These are phyloP conservation scores for Scaptodrosophila latifasciaeformis DNA, from an alignment of 2,888 invertebrate species.

Conservation along the genomic window DNA sequence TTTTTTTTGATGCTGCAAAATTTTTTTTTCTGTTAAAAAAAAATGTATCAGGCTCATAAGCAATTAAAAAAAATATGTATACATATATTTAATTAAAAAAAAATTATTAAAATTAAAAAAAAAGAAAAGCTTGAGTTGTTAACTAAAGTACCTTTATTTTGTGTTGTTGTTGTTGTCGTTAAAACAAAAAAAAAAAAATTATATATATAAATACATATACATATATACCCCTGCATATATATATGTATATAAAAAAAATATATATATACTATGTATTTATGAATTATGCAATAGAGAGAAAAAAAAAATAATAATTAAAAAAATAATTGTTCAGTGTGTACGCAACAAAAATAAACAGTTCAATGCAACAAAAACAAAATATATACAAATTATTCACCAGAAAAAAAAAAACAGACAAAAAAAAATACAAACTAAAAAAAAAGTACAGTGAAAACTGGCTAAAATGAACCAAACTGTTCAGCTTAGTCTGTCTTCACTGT, in stretches of 20 bases:
- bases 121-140: constrained; percentile 2
- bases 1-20: too few species aligned
- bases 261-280: background rate
- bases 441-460: too few species aligned
- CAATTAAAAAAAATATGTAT: too few species aligned
- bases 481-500: too few species aligned
- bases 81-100: background rate
- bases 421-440: too few species aligned
- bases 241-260: too few species aligned
- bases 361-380: constrained; percentile 19
- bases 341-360: constrained; percentile 20
- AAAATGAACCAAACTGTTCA: too few species aligned
- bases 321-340: constrained; percentile 38
- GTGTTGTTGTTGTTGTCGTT: constrained; percentile 19
- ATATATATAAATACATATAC: background rate
- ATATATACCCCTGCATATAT: background rate
- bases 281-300: constrained; percentile 12
- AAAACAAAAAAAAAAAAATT: constrained; percentile 4
- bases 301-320: constrained; percentile 31
- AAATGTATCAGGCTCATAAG: too few species aligned
- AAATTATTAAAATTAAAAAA: background rate
- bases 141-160: constrained; percentile 26
- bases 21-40: too few species aligned
- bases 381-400: too few species aligned
- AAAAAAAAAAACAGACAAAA: constrained; percentile 14